phyloP scores from a whole-genome alignment of 2,888 invertebrate genomes.

The Hirtodrosophila histrioides region DNA sequence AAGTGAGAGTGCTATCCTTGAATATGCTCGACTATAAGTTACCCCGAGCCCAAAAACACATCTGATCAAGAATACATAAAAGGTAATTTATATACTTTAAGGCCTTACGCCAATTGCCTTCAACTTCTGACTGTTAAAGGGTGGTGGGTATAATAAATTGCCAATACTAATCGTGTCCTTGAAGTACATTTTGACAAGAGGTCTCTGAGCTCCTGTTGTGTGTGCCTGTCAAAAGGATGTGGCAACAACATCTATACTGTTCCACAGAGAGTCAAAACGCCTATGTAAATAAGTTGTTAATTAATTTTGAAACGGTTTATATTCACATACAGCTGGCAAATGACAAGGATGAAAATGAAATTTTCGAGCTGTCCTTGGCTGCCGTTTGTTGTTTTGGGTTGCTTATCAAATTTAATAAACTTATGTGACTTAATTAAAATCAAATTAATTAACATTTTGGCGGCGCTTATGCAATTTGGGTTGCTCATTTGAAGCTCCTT shows the following conservation, averaged over 20 bases:
- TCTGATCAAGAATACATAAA: no score
- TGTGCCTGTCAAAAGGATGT: conserved; percentile 15
- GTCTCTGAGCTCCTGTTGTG: neutral
- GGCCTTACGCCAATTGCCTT: no score
- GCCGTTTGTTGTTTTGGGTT: conserved; percentile 31
- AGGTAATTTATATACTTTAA: no score
- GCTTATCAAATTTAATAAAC: conserved; percentile 56
- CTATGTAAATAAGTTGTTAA: conserved; percentile 66
- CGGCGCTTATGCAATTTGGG: conserved; percentile 12
- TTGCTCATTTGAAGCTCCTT: conserved; percentile 32
- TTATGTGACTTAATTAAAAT: conserved; percentile 64
- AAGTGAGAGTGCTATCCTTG: no score
- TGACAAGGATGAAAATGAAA: conserved; percentile 9
- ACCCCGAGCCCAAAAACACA: no score
- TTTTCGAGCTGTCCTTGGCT: conserved; percentile 17
- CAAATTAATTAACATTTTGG: conserved; percentile 65
- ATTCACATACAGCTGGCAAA: neutral
- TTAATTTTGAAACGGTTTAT: conserved; percentile 65
- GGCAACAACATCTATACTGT: conserved; percentile 12
- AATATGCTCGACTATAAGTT: no score
- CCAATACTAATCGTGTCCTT: no score
- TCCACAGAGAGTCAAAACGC: conserved; percentile 20
- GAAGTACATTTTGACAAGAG: neutral
- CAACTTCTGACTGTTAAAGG: no score
- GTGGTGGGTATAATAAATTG: no score